Evolutionary conservation across 2,888 invertebrate species (phyloP).

Genomic region (Ichneumoninae sp.): DNA sequence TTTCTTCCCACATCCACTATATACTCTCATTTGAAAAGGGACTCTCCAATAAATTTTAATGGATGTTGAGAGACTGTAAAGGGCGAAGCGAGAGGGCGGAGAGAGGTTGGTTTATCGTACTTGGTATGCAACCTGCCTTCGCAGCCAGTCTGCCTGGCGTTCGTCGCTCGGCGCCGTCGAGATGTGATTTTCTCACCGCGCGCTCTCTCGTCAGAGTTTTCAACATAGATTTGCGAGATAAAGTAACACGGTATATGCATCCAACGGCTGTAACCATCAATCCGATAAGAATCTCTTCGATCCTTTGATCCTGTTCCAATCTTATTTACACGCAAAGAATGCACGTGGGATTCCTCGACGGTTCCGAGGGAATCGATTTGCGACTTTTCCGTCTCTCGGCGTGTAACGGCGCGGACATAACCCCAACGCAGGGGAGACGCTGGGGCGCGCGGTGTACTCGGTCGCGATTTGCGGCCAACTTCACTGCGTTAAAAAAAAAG

Average conservation of each 20-base stretch:
- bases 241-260: conserved; percentile 44
- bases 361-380: conserved; percentile 68
- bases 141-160: conserved; percentile 15
- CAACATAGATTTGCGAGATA: conserved; percentile 30
- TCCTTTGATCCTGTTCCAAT: conserved; percentile 78
- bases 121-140: conserved; percentile 41
- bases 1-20: not conserved
- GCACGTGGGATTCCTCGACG: conserved; percentile 71
- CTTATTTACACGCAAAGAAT: conserved; percentile 74
- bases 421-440: not conserved
- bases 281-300: conserved; percentile 75
- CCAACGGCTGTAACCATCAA: conserved; percentile 70
- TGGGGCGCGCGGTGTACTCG: not conserved
- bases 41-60: conserved; percentile 60
- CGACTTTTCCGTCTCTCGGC: conserved; percentile 53
- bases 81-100: conserved; percentile 31
- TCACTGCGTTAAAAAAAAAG: not conserved
- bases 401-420: conserved; percentile 13
- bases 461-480: not conserved
- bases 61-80: conserved; percentile 49
- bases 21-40: conserved; percentile 26
- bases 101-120: conserved; percentile 26
- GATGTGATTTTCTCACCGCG: conserved; percentile 52
- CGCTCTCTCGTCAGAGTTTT: conserved; percentile 30
- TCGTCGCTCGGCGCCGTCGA: conserved; percentile 33